Evolutionary conservation across 1,140 invertebrate genomes (phyloP).

Genomic region (Latrodectus geometricus): DNA sequence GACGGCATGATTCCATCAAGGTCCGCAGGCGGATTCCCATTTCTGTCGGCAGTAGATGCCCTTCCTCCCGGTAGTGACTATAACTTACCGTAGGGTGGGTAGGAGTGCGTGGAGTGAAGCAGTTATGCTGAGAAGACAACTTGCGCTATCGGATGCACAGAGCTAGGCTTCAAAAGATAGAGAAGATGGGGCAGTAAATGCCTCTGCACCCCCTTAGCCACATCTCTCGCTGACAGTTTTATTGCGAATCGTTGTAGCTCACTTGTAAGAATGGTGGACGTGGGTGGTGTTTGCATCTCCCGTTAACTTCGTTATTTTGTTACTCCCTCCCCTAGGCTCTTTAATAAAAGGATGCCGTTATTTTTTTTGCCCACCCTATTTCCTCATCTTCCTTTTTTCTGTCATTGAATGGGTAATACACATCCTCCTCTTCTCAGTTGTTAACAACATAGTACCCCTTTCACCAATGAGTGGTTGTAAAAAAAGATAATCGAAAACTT

Average conservation of each 20-base stretch:
- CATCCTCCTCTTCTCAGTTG: too few species aligned
- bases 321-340: neutral
- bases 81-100: neutral
- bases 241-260: slow-evolving; percentile 3
- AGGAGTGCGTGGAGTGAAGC: neutral
- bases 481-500: too few species aligned
- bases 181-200: neutral
- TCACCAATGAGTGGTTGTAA: too few species aligned
- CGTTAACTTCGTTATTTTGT: too few species aligned
- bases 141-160: neutral
- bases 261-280: neutral
- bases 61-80: neutral
- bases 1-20: slow-evolving; percentile 24
- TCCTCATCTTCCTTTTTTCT: neutral
- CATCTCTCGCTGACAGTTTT: slow-evolving; percentile 11
- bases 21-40: neutral
- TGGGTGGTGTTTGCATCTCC: too few species aligned
- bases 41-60: neutral
- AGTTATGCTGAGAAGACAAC: slow-evolving; percentile 4
- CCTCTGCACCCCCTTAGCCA: neutral
- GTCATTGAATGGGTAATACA: neutral
- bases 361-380: neutral
- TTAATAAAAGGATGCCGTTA: neutral
- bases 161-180: neutral
- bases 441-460: too few species aligned